Conservation (phyloP, 2,113 vertebrate species). For the Vanacampus margaritifer region DNA sequence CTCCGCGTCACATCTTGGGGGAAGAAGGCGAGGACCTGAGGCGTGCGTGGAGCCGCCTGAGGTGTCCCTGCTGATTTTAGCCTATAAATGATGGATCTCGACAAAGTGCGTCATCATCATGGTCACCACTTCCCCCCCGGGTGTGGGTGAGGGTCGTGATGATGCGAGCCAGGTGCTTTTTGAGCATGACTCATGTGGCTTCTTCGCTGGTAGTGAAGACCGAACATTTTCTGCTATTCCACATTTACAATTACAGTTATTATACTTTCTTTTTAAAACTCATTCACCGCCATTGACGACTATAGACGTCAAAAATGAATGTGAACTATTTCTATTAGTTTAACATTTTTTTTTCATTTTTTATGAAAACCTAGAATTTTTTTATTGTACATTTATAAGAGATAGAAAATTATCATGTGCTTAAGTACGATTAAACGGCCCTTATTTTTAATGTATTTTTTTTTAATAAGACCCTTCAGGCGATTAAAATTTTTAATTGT, state of each 20-base stretch:
- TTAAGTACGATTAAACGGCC: too few species aligned
- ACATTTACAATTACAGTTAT: neutral
- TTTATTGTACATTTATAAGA: too few species aligned
- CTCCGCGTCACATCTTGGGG: constrained; percentile 7
- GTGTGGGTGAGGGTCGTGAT: constrained; percentile 48
- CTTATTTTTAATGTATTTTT: too few species aligned
- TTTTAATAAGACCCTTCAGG: too few species aligned
- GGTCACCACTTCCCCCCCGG: constrained; percentile 9
- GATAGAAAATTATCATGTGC: too few species aligned
- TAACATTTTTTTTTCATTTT: too few species aligned
- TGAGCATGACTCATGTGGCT: constrained; percentile 41
- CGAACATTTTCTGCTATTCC: neutral
- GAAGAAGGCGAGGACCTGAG: constrained; percentile 20
- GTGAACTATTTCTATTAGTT: too few species aligned
- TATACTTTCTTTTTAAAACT: too few species aligned
- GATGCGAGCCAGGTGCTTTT: constrained; percentile 60
- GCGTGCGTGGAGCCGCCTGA: neutral
- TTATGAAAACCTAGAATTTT: too few species aligned
- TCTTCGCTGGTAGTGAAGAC: neutral
- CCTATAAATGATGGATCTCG: constrained; percentile 43
- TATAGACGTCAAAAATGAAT: too few species aligned
- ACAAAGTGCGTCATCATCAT: constrained; percentile 46
- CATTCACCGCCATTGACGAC: too few species aligned
- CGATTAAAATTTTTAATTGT: too few species aligned
- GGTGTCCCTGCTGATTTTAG: constrained; percentile 31